Base-by-base conservation (phyloP, 2,797 vertebrate species). In the Craterocephalus amniculus region DNA sequence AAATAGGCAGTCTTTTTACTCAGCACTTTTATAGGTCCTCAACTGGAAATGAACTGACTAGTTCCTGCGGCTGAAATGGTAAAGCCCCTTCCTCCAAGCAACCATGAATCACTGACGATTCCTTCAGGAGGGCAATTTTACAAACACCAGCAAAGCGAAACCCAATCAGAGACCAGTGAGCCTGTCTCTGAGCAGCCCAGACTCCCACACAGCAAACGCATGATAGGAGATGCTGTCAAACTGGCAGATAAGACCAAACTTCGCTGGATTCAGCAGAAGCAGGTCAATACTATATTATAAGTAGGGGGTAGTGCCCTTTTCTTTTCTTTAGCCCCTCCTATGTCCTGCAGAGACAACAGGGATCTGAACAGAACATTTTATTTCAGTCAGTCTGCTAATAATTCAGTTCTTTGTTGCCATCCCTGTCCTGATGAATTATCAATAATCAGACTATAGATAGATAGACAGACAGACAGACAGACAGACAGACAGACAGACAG, bases 71-170 rank as follows among this genome's bases (percentile, higher is more conserved):
- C 49, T 18, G 5, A 86, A 78, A 83, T 85, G 83, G 86, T 66
- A 59, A 76, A 74, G 65, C 75, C 70, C 59, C 74, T 63, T 87
- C 78, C 69, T 84, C 76, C n/a, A 76, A 80, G 86, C 82, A 83
- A 86, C 81, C 80, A 83, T 91, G 85, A 91, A 89, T 92, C 84
- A 91, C 88, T 90, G 90, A 92, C 89, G 88, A 90, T 69, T 83
- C 81, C 78, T 82, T 14, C 24, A 78, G 81, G 81, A 87, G 71
- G 79, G 70, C 40, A 67, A 85, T 89, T 82, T 74, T 61, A 55
- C 84, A 87, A 79, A 88, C 87, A 84, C 61, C 78, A 78, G 80
- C 85, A 88, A 80, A 83, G 83, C 78, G 82, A 79, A 86, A 85
- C 83, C 70, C 81, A 88, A 86, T 85, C 80, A 70, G 48, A 78